These are phyloP conservation scores for Struthio camelus DNA, from an alignment of 2,113 vertebrate species.

Conservation along the genomic window DNA sequence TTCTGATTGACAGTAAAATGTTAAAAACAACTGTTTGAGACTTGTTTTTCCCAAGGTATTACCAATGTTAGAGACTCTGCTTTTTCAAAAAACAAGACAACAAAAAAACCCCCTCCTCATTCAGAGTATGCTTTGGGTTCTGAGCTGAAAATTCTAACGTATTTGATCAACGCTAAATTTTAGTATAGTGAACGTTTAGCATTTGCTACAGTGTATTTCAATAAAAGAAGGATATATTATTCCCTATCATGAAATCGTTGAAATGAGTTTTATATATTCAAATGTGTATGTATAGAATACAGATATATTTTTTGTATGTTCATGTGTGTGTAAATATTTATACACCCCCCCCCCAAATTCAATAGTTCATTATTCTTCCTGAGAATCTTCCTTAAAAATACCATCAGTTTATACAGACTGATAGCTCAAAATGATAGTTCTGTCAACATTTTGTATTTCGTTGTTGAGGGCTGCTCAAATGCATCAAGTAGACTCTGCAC, in stretches of 20 bases:
- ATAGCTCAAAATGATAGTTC: not conserved
- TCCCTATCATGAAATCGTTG: not conserved
- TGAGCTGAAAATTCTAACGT: not conserved
- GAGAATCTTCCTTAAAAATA: no score
- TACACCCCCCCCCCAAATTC: no score
- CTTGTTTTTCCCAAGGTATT: not conserved
- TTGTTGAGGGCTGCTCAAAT: not conserved
- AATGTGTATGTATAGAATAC: no score
- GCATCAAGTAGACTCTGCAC: not conserved
- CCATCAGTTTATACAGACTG: not conserved
- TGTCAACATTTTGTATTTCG: not conserved
- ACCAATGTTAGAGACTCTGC: not conserved
- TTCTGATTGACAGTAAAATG: not conserved
- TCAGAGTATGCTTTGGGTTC: not conserved
- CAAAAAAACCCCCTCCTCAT: not conserved
- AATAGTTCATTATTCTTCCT: no score
- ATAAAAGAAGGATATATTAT: not conserved
- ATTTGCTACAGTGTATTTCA: no score
- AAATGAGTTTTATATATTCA: not conserved
- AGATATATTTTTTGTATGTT: no score
- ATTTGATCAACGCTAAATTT: not conserved
- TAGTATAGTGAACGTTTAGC: accelerated
- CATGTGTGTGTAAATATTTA: no score
- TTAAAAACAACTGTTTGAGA: not conserved
- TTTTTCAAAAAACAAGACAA: not conserved